Base-by-base conservation (phyloP, 1,140 invertebrate genomes). In the Acyrthosiphon pisum region DNA sequence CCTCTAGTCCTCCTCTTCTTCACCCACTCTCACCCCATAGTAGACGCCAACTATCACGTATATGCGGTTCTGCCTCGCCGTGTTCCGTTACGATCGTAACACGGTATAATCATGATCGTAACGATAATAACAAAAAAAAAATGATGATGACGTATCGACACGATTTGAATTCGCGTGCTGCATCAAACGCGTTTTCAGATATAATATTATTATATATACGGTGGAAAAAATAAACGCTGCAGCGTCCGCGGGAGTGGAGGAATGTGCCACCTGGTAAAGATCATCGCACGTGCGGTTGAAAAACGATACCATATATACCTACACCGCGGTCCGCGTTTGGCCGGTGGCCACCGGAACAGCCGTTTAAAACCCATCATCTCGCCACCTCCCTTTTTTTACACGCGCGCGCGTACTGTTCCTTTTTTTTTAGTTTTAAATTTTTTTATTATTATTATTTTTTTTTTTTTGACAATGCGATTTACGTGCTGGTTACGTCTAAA, bases 221-320 rank as follows among this genome's bases (percentile, higher is more conserved):
- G 81, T 22, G 9, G 9, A 84, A 84, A 84, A 41, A 44, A 84
- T 81, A 41, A 76, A 84, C 9, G 8, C 3, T 4, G 2, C 1
- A 26, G 7, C 23, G 18, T 41, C 7, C n/a, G 20, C 48, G 35
- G 20, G 22, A 53, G 23, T 3, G 48, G 44, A 48, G 50, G 35
- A 53, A 53, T 89, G 50, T 30, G 76, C 44, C 91, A 84, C 81
- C 91, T 93, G 91, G 76, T 41, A 84, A 93, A 37, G 81, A 93
- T 93, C 68, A 93, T 86, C 22, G 81, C 91, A 53, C 46, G 76
- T 53, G 91, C 81, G 41, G 81, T 86, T 86, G 41, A 53, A 86
- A 93, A 93, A 93, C 48, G 35, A 86, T 37, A 93, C 46, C 90
- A 76, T 81, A 76, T 81, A 91, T 30, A 91, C n/a, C n/a, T 76